Percentiles rank a stretch among this genome's conserved stretches.
These are phyloP conservation scores for Gymnocheta viridis DNA, from an alignment of 2,888 invertebrate genomes.

Conservation along the genomic window DNA sequence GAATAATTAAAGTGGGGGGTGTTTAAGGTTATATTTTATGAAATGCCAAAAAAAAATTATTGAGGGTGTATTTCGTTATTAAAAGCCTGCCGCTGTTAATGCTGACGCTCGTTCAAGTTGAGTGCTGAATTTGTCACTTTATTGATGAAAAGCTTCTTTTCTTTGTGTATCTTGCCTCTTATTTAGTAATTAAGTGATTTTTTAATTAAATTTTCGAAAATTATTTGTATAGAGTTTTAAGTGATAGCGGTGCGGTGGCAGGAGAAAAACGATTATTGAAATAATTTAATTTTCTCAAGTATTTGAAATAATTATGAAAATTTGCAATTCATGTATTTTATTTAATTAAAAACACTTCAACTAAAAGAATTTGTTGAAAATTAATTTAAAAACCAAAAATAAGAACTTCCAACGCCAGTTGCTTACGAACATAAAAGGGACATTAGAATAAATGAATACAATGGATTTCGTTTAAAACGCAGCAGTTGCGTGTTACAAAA, in stretches of 20 bases:
- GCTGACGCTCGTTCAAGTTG: constrained; percentile 43
- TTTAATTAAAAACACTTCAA: constrained; percentile 38
- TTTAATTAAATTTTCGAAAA: constrained; percentile 65
- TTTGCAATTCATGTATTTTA: constrained; percentile 55
- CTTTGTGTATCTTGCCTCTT: constrained; percentile 39
- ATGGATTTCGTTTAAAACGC: not conserved
- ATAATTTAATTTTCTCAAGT: constrained; percentile 62
- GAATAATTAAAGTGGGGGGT: not conserved
- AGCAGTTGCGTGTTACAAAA: not conserved
- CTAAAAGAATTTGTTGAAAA: constrained; percentile 3
- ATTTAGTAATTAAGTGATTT: constrained; percentile 68
- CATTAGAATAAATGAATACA: not conserved
- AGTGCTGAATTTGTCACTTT: constrained; percentile 70
- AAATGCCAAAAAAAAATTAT: constrained; percentile 29
- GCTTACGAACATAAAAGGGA: not conserved
- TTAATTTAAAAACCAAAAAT: not conserved
- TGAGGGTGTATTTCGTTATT: constrained; percentile 59
- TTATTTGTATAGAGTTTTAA: constrained; percentile 9
- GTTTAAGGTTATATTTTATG: constrained; percentile 42
- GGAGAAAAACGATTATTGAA: constrained; percentile 33
- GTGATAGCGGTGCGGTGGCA: not conserved
- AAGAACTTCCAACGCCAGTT: not conserved
- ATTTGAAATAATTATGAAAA: constrained; percentile 64
- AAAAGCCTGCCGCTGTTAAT: constrained; percentile 43
- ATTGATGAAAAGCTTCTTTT: constrained; percentile 68